These are phyloP conservation scores for Pomacea maculata DNA, from an alignment of 1,140 invertebrate genomes.

Conservation along the genomic window DNA sequence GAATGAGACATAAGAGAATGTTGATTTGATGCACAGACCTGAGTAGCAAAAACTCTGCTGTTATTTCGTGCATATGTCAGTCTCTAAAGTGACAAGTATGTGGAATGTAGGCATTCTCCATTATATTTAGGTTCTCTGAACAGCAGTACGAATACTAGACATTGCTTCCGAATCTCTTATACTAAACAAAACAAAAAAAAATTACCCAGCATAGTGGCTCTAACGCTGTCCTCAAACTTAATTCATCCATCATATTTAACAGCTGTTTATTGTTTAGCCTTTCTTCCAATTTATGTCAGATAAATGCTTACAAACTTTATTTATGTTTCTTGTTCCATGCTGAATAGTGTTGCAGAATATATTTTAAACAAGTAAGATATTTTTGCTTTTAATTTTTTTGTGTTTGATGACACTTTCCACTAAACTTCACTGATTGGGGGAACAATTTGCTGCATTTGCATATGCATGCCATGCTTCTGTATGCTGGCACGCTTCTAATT, in stretches of 20 bases:
- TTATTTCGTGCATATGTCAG: no score
- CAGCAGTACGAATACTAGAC: no score
- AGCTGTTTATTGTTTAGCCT: no score
- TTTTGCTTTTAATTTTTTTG: constrained; percentile 26
- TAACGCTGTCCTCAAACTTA: no score
- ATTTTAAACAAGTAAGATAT: constrained; percentile 30
- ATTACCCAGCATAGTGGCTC: no score
- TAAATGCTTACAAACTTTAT: constrained; percentile 19
- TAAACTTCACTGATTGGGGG: constrained; percentile 9
- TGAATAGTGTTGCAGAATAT: constrained; percentile 30
- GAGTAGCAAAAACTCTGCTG: no score
- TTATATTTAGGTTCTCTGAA: no score
- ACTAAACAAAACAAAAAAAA: no score
- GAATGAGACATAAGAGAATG: constrained; percentile 14
- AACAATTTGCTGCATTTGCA: constrained; percentile 20
- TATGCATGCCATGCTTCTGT: constrained; percentile 20
- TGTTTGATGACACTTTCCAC: constrained; percentile 25
- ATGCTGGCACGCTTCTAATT: constrained; percentile 14
- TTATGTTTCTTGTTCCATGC: constrained; percentile 26
- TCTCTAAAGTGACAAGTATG: no score
- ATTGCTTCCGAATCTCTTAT: no score
- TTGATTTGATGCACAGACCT: constrained; percentile 21
- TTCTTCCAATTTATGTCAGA: background rate
- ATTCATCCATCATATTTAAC: no score
- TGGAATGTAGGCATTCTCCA: no score